These are phyloP conservation scores for Heterochromis multidens DNA, from an alignment of 2,113 vertebrate genomes.

Conservation along the genomic window DNA sequence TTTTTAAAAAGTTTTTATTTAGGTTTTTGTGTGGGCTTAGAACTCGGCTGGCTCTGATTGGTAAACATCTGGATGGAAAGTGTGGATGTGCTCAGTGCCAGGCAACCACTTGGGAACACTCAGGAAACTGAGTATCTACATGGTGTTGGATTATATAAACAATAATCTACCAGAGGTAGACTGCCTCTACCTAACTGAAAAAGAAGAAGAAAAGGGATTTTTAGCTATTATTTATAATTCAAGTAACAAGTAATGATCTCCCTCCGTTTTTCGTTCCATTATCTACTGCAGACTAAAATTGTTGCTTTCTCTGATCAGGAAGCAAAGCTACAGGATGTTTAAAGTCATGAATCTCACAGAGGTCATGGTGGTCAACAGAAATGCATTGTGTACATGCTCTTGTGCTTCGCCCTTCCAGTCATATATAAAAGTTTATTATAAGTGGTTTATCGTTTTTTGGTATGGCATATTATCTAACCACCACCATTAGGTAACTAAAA, in stretches of 20 bases:
- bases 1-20: no score
- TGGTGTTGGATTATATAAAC: neutral
- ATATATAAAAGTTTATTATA: neutral
- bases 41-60: neutral
- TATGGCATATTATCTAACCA: neutral
- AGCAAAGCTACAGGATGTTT: neutral
- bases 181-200: no score
- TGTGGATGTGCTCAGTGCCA: neutral
- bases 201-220: no score
- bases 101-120: neutral
- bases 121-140: neutral
- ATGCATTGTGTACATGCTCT: neutral
- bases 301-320: neutral
- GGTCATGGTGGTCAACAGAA: neutral
- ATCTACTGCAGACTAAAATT: neutral
- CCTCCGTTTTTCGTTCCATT: rapidly evolving
- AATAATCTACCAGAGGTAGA: neutral
- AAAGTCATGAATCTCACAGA: neutral
- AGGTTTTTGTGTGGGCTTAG: no score
- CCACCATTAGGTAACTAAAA: no score
- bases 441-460: neutral
- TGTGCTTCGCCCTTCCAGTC: neutral
- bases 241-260: neutral
- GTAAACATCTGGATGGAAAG: neutral
- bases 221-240: no score